These are phyloP conservation scores for Struthidea cinerea DNA, from an alignment of 2,113 vertebrate genomes.

Conservation along the genomic window DNA sequence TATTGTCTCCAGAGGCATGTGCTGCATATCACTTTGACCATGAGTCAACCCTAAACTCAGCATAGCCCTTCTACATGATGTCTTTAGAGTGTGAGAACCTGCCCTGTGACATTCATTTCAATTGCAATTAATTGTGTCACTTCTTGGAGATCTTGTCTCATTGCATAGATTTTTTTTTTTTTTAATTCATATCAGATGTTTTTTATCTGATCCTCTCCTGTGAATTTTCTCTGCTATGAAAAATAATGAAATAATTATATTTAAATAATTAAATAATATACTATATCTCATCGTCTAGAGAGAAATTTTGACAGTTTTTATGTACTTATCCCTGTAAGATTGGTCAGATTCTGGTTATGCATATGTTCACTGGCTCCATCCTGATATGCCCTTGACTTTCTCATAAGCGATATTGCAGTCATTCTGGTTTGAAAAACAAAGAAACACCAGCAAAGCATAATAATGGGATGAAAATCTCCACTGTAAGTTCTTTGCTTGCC, in stretches of 20 bases:
- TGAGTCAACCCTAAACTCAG: neutral
- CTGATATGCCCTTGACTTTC: neutral
- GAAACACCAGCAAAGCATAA: neutral
- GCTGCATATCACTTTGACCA: neutral
- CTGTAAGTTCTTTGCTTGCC: neutral
- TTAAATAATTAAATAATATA: too few relatives aligned
- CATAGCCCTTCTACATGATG: neutral
- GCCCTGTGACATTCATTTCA: neutral
- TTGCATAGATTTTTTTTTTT: neutral
- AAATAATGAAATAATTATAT: neutral
- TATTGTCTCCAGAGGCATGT: neutral
- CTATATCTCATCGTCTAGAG: neutral
- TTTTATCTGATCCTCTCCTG: neutral
- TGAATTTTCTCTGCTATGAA: neutral
- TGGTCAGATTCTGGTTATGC: neutral
- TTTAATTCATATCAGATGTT: neutral
- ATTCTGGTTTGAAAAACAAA: neutral
- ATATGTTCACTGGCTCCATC: neutral
- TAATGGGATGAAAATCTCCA: neutral
- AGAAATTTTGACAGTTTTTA: slow-evolving; percentile 5
- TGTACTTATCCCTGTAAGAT: neutral
- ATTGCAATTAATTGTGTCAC: neutral
- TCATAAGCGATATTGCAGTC: neutral
- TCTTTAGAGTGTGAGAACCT: neutral
- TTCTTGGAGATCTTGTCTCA: neutral